These are phyloP conservation scores for Cerastis rubricosa DNA, from an alignment of 2,888 invertebrate species.

Conservation along the genomic window DNA sequence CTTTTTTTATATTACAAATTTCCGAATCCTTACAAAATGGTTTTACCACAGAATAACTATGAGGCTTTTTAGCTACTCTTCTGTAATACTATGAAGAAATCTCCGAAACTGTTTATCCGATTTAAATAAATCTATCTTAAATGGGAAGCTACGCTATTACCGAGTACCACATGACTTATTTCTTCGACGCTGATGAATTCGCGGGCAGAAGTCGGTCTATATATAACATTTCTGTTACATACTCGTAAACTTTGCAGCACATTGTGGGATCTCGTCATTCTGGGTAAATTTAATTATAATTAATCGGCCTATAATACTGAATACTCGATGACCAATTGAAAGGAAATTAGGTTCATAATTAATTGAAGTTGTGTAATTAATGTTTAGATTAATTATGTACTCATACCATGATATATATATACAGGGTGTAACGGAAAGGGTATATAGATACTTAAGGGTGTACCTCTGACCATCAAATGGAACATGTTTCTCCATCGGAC, in stretches of 20 bases:
- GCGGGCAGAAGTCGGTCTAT: not conserved
- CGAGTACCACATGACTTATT: not conserved
- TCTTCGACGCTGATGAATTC: not conserved
- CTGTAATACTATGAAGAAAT: not conserved
- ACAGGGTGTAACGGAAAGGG: no score
- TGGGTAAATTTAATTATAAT: not conserved
- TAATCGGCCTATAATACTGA: not conserved
- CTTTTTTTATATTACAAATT: no score
- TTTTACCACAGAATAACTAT: not conserved
- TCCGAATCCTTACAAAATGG: not conserved
- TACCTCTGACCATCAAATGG: no score
- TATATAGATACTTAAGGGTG: no score
- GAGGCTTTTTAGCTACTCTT: not conserved
- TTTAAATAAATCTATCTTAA: not conserved
- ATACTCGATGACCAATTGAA: not conserved
- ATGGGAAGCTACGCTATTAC: not conserved
- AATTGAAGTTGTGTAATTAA: not conserved
- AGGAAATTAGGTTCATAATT: not conserved
- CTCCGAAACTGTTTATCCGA: not conserved
- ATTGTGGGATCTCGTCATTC: not conserved
- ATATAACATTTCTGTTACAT: not conserved
- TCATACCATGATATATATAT: no score
- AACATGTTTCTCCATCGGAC: no score
- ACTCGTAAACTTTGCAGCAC: not conserved
- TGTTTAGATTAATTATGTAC: not conserved